Evolutionary conservation across 2,888 invertebrate genomes (phyloP).

Genomic region (Athrips mouffetella): DNA sequence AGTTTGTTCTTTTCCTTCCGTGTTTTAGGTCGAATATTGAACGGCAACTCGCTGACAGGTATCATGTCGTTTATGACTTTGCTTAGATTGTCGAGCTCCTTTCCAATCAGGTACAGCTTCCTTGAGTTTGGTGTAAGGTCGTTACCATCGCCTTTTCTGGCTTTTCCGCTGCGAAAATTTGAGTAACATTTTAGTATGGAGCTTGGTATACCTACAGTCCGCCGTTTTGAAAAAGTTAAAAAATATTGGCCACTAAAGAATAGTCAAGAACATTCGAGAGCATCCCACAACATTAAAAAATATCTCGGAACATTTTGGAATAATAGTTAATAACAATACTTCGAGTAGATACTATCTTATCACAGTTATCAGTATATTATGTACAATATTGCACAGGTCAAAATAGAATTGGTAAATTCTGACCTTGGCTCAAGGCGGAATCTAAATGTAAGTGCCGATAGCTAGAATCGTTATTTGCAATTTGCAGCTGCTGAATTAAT

Average conservation of each 20-base stretch:
- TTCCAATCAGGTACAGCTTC: conserved; percentile 93
- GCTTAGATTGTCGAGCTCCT: conserved; percentile 93
- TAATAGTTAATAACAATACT: too few species aligned
- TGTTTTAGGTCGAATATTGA: conserved; percentile 92
- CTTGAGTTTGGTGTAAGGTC: conserved; percentile 97
- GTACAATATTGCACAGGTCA: too few species aligned
- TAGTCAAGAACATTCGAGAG: too few species aligned
- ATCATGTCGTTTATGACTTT: conserved; percentile 97
- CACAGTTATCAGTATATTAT: not conserved
- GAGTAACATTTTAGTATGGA: not conserved
- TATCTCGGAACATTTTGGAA: too few species aligned
- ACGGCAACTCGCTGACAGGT: conserved; percentile 94
- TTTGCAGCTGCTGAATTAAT: too few species aligned
- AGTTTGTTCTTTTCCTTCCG: conserved; percentile 98
- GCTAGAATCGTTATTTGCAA: too few species aligned
- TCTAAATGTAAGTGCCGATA: not conserved
- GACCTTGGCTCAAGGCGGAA: conserved; percentile 8
- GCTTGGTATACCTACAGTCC: not conserved
- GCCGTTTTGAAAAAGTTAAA: not conserved
- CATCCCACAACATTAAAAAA: too few species aligned
- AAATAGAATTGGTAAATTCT: conserved; percentile 7
- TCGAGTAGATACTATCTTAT: conserved; percentile 4
- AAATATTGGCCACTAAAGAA: not conserved
- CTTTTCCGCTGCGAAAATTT: conserved; percentile 94
- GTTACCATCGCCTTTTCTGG: conserved; percentile 97